A percentile compares a stretch with the other conserved stretches of the same genome.
phyloP scores from a whole-genome alignment of 1,140 invertebrate genomes.

The Colletes latitarsis region DNA sequence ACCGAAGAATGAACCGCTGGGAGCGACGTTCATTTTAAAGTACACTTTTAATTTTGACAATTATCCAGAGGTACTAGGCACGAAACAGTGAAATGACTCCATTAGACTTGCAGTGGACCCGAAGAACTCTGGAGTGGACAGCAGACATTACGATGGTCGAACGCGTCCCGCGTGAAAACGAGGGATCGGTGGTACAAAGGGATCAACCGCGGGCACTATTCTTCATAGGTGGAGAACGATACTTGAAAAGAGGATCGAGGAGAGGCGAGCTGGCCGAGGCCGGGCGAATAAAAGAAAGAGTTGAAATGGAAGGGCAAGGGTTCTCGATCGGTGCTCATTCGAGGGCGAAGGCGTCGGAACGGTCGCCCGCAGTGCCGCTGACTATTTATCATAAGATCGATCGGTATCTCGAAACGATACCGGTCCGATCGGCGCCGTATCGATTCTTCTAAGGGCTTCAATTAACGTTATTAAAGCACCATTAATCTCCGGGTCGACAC shows the following conservation, averaged over 20 bases:
- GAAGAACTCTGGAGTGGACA: no score
- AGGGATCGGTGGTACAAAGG: background rate
- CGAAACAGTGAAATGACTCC: background rate
- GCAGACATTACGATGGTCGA: no score
- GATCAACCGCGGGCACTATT: background rate
- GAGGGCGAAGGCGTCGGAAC: slow-evolving; percentile 75
- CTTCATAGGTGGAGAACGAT: background rate
- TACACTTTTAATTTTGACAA: no score
- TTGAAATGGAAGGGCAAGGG: slow-evolving; percentile 52
- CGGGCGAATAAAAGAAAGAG: slow-evolving; percentile 55
- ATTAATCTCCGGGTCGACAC: slow-evolving; percentile 77
- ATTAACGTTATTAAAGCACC: slow-evolving; percentile 81
- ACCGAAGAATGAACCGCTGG: no score
- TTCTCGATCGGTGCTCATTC: slow-evolving; percentile 43
- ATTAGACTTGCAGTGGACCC: no score
- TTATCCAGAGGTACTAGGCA: no score
- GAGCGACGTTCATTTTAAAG: no score
- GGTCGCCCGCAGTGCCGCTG: slow-evolving; percentile 79
- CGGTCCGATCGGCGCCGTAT: slow-evolving; percentile 76
- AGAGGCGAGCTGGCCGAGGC: background rate
- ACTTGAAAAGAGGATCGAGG: slow-evolving; percentile 15
- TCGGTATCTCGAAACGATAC: slow-evolving; percentile 79
- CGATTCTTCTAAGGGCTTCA: slow-evolving; percentile 81
- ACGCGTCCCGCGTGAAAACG: no score
- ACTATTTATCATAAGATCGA: slow-evolving; percentile 81